A percentile compares a stretch with the other conserved stretches of the same genome.
These are phyloP conservation scores for Penaeus monodon DNA, from an alignment of 2,888 invertebrate species.

Conservation along the genomic window DNA sequence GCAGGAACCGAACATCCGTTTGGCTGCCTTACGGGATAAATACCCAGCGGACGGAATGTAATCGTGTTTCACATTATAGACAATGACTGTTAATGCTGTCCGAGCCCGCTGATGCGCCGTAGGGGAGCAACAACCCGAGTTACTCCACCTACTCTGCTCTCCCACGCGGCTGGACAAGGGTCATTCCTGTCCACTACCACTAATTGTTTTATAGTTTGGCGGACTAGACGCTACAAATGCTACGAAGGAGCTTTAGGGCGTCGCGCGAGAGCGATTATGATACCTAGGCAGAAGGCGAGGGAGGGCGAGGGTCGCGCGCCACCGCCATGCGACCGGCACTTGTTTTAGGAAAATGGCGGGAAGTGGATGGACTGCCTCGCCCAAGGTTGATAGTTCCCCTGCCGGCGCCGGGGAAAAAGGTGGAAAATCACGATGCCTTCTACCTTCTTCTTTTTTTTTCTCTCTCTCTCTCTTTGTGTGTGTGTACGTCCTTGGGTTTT, in stretches of 20 bases:
- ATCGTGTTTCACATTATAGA: slow-evolving; percentile 51
- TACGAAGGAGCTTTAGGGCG: neutral
- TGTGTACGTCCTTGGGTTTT: no score
- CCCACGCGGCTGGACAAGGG: slow-evolving; percentile 40
- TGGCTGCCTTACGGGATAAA: slow-evolving; percentile 1
- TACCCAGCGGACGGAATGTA: slow-evolving; percentile 30
- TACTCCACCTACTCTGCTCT: neutral
- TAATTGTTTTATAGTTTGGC: slow-evolving; percentile 59
- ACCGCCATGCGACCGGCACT: neutral
- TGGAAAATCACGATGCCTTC: neutral
- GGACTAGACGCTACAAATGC: slow-evolving; percentile 31
- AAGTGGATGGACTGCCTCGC: slow-evolving; percentile 14
- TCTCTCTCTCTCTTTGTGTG: no score
- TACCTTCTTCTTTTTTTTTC: neutral
- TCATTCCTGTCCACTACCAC: slow-evolving; percentile 51
- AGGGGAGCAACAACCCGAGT: slow-evolving; percentile 29
- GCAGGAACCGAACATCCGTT: no score
- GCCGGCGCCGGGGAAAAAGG: neutral
- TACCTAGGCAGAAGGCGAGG: neutral
- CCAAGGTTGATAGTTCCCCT: slow-evolving; percentile 19
- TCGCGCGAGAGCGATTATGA: neutral
- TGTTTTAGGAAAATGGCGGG: slow-evolving; percentile 51
- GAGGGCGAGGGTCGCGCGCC: neutral
- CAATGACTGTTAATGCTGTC: slow-evolving; percentile 51
- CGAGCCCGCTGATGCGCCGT: slow-evolving; percentile 21